Percentiles rank a stretch among this genome's conserved stretches.
These are phyloP conservation scores for Chrysolina haemoptera DNA, from an alignment of 2,888 invertebrate genomes.

Conservation along the genomic window DNA sequence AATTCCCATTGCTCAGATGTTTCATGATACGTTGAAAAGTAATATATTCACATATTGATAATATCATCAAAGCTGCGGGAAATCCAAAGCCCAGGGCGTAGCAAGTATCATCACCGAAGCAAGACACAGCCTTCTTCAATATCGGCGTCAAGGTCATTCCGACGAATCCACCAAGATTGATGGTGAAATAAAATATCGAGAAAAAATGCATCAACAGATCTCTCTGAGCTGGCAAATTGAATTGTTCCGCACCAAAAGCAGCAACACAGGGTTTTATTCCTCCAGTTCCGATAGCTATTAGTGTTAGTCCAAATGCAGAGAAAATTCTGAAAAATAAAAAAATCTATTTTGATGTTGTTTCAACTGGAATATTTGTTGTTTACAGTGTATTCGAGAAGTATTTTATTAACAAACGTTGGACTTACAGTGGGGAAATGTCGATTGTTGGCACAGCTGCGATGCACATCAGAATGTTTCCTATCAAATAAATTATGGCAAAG, in stretches of 20 bases:
- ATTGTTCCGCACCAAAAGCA: constrained; percentile 91
- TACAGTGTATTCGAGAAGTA: background rate
- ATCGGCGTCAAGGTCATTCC: constrained; percentile 82
- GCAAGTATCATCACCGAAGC: constrained; percentile 80
- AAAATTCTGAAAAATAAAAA: constrained; percentile 49
- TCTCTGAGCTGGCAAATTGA: constrained; percentile 79
- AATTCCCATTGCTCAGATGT: no score
- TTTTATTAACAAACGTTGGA: constrained; percentile 7
- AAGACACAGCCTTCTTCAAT: constrained; percentile 77
- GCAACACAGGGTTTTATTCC: constrained; percentile 91
- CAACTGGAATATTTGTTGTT: background rate
- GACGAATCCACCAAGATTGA: constrained; percentile 79
- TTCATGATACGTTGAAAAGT: no score
- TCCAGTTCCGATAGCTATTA: constrained; percentile 85
- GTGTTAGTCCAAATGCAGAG: constrained; percentile 73
- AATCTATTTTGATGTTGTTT: background rate
- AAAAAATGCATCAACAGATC: constrained; percentile 81
- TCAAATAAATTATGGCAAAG: constrained; percentile 81
- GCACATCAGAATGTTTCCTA: constrained; percentile 80
- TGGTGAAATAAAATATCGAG: constrained; percentile 87
- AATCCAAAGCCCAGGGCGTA: constrained; percentile 85
- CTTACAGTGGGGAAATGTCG: constrained; percentile 74
- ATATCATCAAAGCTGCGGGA: constrained; percentile 80
- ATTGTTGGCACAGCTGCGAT: constrained; percentile 75
- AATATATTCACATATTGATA: constrained; percentile 75